phyloP scores from a whole-genome alignment of 2,797 vertebrate species.

The Avahi laniger region DNA sequence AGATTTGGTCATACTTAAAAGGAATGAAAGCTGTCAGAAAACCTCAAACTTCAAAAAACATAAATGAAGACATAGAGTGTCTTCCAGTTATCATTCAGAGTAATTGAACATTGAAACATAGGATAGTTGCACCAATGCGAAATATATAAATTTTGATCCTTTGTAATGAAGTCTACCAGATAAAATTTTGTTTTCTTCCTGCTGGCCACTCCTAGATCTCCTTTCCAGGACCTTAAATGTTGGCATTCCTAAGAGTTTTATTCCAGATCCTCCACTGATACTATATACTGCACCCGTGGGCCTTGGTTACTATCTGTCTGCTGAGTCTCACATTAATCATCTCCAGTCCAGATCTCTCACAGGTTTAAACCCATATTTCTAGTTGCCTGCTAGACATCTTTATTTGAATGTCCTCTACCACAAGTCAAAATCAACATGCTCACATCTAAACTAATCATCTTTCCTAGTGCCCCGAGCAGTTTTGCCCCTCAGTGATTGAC shows the following conservation, averaged over 20 bases:
- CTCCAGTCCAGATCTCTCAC: neutral
- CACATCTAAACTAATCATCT: neutral
- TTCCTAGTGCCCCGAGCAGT: neutral
- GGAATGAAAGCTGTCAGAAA: conserved; percentile 21
- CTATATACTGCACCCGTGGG: neutral
- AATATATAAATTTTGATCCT: neutral
- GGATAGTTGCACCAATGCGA: neutral
- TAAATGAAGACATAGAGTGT: neutral
- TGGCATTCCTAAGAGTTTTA: neutral
- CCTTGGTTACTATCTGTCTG: neutral
- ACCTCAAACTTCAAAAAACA: conserved; percentile 8
- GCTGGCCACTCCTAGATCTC: rapidly evolving
- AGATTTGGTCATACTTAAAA: conserved; percentile 37
- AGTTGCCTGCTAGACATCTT: neutral
- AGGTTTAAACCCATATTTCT: conserved; percentile 7
- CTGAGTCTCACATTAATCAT: neutral
- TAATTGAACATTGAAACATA: conserved; percentile 4
- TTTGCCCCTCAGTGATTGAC: neutral
- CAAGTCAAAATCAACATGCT: neutral
- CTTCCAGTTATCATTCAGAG: neutral
- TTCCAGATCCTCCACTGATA: neutral
- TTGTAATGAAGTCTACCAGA: neutral
- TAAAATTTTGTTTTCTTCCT: neutral
- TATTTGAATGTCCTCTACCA: neutral
- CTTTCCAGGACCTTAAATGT: neutral